A percentile compares a stretch with the other conserved stretches of the same genome.
These are phyloP conservation scores for Melieria omissa DNA, from an alignment of 2,888 invertebrate genomes.

Conservation along the genomic window DNA sequence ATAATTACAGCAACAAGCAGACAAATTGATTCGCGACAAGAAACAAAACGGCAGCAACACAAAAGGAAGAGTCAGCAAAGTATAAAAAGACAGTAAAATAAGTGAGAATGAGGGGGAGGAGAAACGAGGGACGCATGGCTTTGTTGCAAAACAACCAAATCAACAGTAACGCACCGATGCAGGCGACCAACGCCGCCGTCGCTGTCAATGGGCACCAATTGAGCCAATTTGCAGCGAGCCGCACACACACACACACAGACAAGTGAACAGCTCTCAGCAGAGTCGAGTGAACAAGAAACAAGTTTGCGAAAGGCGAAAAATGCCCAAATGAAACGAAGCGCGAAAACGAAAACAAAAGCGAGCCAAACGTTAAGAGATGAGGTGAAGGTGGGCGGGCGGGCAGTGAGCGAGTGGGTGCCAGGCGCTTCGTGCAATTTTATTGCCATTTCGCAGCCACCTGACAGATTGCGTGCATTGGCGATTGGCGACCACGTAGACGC, in stretches of 20 bases:
- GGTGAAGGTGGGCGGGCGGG: background rate
- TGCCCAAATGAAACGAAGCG: conserved; percentile 14
- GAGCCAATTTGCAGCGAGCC: background rate
- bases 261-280: background rate
- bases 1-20: conserved; percentile 5
- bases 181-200: background rate
- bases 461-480: conserved; percentile 22
- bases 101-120: background rate
- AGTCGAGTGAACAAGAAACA: background rate
- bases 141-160: background rate
- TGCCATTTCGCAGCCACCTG: conserved; percentile 28
- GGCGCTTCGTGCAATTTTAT: conserved; percentile 22
- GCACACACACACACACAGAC: conserved; percentile 2
- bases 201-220: background rate
- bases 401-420: no score
- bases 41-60: conserved; percentile 26
- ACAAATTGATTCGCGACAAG: conserved; percentile 27
- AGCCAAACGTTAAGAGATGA: background rate
- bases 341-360: conserved; percentile 21
- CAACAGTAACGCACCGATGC: background rate
- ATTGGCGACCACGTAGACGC: background rate
- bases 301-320: conserved; percentile 12
- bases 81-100: background rate
- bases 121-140: background rate
- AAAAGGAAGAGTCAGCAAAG: background rate